phyloP scores from a whole-genome alignment of 2,888 invertebrate genomes.

The Thymelicus acteon region DNA sequence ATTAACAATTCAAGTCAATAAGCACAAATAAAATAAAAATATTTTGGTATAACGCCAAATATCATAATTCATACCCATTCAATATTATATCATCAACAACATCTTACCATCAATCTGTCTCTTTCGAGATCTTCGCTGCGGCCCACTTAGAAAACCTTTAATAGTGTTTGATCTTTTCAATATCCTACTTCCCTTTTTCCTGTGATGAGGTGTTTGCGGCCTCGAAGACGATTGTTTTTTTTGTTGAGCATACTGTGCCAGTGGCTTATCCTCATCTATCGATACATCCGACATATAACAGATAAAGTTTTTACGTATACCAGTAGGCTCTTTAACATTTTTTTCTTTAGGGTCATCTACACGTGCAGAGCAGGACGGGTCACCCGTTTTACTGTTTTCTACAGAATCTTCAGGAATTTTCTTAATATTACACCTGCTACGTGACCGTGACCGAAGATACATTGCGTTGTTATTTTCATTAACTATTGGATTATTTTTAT shows the following conservation, averaged over 20 bases:
- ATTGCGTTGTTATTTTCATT: neutral
- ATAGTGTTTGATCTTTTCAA: too few species aligned
- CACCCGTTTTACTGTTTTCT: neutral
- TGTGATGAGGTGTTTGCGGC: too few species aligned
- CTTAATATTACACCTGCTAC: slow-evolving; percentile 3
- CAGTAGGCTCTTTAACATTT: neutral
- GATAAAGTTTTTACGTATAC: neutral
- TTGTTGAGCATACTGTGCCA: neutral
- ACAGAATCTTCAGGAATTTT: neutral
- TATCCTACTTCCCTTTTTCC: neutral
- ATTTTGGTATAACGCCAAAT: too few species aligned
- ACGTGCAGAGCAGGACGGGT: too few species aligned
- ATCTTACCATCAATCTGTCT: too few species aligned
- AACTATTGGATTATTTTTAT: too few species aligned
- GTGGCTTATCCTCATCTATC: slow-evolving; percentile 19
- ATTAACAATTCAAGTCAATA: too few species aligned
- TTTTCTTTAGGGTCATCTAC: neutral
- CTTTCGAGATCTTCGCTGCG: too few species aligned
- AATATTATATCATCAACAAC: too few species aligned
- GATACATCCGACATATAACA: slow-evolving; percentile 12
- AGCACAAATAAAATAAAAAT: too few species aligned
- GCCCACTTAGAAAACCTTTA: too few species aligned
- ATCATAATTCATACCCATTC: too few species aligned
- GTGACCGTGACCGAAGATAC: slow-evolving; percentile 25
- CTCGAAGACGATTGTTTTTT: neutral